Evolutionary conservation across 2,797 vertebrate species (phyloP).

Genomic region (Telmatherina bonti): DNA sequence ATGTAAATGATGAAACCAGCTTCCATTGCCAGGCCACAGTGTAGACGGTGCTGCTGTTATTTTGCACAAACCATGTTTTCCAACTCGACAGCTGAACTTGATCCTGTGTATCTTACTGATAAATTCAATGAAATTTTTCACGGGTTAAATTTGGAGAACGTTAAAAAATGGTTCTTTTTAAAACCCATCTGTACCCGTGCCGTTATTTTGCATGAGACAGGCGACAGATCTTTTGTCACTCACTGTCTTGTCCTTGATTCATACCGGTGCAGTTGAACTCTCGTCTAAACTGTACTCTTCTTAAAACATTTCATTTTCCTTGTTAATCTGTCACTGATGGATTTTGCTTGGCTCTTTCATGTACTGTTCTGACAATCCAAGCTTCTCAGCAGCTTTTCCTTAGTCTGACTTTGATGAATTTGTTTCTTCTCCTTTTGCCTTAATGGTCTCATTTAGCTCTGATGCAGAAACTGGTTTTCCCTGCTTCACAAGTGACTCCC

Average conservation of each 20-base stretch:
- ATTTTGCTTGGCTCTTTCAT: conserved; percentile 67
- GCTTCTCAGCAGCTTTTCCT: conserved; percentile 51
- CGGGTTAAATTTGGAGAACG: conserved; percentile 48
- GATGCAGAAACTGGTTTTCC: conserved; percentile 62
- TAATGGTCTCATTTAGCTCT: conserved; percentile 66
- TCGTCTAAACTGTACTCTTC: conserved; percentile 57
- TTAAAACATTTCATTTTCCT: conserved; percentile 56
- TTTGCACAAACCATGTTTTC: neutral
- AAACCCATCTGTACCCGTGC: conserved; percentile 50
- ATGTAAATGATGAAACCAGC: neutral
- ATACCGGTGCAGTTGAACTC: conserved; percentile 62
- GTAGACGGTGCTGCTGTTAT: neutral
- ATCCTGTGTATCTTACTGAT: conserved; percentile 23
- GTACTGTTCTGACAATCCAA: conserved; percentile 61
- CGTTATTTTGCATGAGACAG: conserved; percentile 48
- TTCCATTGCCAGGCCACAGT: neutral
- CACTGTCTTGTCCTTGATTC: conserved; percentile 61
- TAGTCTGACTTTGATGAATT: conserved; percentile 70
- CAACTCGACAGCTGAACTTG: neutral
- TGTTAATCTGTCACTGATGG: conserved; percentile 71
- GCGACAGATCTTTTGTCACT: conserved; percentile 53
- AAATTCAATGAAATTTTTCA: conserved; percentile 41
- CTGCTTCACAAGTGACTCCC: conserved; percentile 65
- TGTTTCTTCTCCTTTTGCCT: conserved; percentile 51
- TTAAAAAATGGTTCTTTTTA: conserved; percentile 50